Conservation (phyloP, 2,113 vertebrate genomes). For the Gracilinanus agilis region DNA sequence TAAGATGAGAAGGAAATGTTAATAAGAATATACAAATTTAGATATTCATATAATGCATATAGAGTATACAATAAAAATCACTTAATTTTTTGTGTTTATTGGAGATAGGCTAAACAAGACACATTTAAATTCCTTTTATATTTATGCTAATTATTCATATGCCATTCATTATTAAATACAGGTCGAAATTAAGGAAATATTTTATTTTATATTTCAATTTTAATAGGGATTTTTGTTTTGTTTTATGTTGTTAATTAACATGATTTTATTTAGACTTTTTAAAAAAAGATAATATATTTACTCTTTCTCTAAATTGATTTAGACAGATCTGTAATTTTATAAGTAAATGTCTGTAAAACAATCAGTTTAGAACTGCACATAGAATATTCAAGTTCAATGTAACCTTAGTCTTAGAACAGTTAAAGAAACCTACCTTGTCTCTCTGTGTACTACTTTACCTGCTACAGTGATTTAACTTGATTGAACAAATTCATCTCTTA, state of each 20-base stretch:
- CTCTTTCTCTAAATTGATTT: not conserved
- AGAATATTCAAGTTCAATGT: slow-evolving; percentile 31
- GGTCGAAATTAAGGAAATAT: not conserved
- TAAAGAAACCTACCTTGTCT: slow-evolving; percentile 37
- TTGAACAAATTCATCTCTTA: slow-evolving; percentile 74
- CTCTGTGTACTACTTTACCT: slow-evolving; percentile 45
- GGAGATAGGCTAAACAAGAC: not conserved
- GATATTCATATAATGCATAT: fast-evolving
- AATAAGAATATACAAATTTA: not conserved
- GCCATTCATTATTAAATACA: not conserved
- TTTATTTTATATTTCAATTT: not conserved
- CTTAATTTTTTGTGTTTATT: not conserved
- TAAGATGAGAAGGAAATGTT: not conserved
- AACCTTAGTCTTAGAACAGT: slow-evolving; percentile 54
- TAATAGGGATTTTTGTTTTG: too few species aligned
- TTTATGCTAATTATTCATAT: not conserved
- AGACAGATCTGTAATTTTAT: slow-evolving; percentile 5
- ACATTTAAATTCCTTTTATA: not conserved
- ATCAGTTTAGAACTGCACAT: not conserved
- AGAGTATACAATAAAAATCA: not conserved
- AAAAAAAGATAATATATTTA: not conserved
- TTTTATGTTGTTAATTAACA: not conserved
- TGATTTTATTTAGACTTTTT: slow-evolving; percentile 19
- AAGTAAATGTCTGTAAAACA: not conserved
- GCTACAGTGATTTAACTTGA: slow-evolving; percentile 65